Evolutionary conservation across 1,140 invertebrate genomes (phyloP), one percentile per base, ranked within the genome.

Genomic region (Luehdorfia chinensis): DNA sequence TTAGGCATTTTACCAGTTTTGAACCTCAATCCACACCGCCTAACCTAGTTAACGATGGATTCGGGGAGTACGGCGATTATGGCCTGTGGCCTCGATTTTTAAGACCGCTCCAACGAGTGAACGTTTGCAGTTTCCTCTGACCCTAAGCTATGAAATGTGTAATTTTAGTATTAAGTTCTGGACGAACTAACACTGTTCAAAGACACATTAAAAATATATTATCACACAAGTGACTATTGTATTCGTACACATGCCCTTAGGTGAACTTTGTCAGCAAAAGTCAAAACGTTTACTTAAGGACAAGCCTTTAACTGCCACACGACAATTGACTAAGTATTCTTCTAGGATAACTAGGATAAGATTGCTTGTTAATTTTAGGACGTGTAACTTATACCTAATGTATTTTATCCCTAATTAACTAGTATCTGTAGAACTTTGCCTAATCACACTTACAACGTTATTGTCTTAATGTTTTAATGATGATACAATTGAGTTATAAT

Each of bases 81-180:
- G 39, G 54, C 44, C 58, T 52, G 61, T 78, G 75, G 78, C 76
- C 78, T 83, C 76, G 76, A 77, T 78, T 84, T 78, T 77, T 67
- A 78, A 73, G 50, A 25, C 19, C 51, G 62, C 59, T 51, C 50
- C 28, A 39, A 54, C 52, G 54, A 48, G 58, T 59, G 62, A 61
- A 62, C 56, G 58, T 67, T 56, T 69, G 55, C 55, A 47, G 60
- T 51, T 52, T 58, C 43, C 60, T 33, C 23, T 36, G 25, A 39
- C 55, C 51, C 45, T 78, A 58, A 71, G 51, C 79, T 75, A 65
- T 84, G 79, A 81, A 84, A 81, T 84, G 77, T 84, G 75, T 75
- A 81, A 79, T 74, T 76, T 54, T 69, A 75, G 60, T 61, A 32
- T 50, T 65, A 65, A 60, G 49, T 15, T 30, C n/a, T n/a, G n/a